Conservation (phyloP, 2,113 vertebrate genomes). For the Azemiops feae region DNA sequence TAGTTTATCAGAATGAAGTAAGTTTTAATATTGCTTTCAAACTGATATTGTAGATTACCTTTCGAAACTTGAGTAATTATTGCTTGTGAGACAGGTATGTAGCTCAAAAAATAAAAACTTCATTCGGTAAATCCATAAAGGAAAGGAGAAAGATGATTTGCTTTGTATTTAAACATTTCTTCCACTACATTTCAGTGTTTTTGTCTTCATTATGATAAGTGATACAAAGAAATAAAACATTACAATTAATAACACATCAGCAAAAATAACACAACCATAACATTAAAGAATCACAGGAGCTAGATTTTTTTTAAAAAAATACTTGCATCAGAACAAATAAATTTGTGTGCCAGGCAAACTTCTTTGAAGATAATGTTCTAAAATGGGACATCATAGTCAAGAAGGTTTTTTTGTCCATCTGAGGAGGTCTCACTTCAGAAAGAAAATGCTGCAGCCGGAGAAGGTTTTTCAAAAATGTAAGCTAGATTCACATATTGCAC, state of each 20-base stretch:
- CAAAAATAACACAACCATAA: not conserved
- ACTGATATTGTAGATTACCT: not conserved
- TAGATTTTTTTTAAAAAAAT: not conserved
- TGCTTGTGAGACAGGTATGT: not conserved
- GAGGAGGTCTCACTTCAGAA: not conserved
- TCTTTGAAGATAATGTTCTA: not conserved
- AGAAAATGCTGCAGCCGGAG: not conserved
- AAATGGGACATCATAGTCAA: too few species aligned
- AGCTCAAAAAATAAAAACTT: not conserved
- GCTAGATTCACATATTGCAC: not conserved
- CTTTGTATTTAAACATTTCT: not conserved
- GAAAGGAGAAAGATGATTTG: not conserved
- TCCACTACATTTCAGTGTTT: not conserved
- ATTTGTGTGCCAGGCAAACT: not conserved
- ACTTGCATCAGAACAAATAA: not conserved
- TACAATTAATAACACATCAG: not conserved
- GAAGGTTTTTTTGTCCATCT: not conserved
- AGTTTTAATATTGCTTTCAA: conserved; percentile 32
- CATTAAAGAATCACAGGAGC: not conserved
- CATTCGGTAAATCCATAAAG: not conserved
- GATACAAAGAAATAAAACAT: not conserved
- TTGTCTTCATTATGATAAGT: not conserved
- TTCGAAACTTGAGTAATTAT: not conserved
- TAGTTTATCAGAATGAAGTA: conserved; percentile 97
- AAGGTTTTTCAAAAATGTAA: not conserved